Conservation (phyloP, 2,797 vertebrate species). For the Chrosomus eos region DNA sequence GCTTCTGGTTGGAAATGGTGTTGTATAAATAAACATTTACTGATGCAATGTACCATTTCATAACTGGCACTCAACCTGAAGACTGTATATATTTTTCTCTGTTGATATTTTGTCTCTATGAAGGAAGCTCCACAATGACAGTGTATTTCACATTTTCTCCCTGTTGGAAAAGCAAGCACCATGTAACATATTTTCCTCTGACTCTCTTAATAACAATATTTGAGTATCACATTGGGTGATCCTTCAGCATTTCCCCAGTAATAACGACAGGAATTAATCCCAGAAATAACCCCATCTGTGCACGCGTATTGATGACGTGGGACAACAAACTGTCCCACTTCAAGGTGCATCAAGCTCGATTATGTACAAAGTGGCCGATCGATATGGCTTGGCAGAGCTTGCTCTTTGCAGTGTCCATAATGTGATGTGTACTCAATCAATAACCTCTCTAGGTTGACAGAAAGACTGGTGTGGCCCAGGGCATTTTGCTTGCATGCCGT, state of each 20-base stretch:
- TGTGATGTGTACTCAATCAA: slow-evolving; percentile 73
- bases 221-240: slow-evolving; percentile 61
- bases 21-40: background rate
- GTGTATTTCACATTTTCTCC: background rate
- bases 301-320: slow-evolving; percentile 62
- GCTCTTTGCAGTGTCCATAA: slow-evolving; percentile 67
- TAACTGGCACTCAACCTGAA: background rate
- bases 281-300: slow-evolving; percentile 69
- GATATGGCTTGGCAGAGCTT: slow-evolving; percentile 62
- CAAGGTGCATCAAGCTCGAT: slow-evolving; percentile 61
- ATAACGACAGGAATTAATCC: slow-evolving; percentile 76
- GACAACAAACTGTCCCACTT: slow-evolving; percentile 55
- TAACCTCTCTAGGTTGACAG: slow-evolving; percentile 64
- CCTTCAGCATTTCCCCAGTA: slow-evolving; percentile 72
- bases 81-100: slow-evolving; percentile 3
- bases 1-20: too few relatives aligned
- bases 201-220: slow-evolving; percentile 39
- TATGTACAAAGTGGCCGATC: slow-evolving; percentile 65
- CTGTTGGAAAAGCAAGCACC: background rate
- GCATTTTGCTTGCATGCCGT: slow-evolving; percentile 56
- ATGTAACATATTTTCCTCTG: slow-evolving; percentile 37
- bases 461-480: slow-evolving; percentile 54
- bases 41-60: slow-evolving; percentile 41
- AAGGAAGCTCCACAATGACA: slow-evolving; percentile 12
- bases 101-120: slow-evolving; percentile 37